Percentiles rank a stretch among this genome's conserved stretches.
Conservation (phyloP, 2,113 vertebrate species). For the Campylomormyrus tamandua region DNA sequence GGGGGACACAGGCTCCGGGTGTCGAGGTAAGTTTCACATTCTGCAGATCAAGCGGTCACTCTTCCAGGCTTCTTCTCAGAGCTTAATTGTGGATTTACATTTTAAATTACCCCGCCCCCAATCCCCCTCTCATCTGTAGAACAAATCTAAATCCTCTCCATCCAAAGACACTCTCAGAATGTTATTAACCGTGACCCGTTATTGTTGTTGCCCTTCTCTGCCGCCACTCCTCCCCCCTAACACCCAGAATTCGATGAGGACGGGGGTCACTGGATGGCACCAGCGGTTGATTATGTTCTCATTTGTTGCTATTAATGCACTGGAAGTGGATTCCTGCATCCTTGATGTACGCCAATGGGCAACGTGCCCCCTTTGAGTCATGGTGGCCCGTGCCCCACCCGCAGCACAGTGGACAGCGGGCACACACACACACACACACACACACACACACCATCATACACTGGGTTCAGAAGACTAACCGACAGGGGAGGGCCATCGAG, state of each 20-base stretch:
- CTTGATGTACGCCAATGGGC: not conserved
- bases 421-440: not conserved
- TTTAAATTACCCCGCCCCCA: conserved; percentile 10
- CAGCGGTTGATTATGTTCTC: not conserved
- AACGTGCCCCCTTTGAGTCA: not conserved
- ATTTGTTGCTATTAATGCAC: not conserved
- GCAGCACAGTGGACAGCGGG: not conserved
- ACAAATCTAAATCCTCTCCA: not conserved
- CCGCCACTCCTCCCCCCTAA: not conserved
- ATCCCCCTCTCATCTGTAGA: not conserved
- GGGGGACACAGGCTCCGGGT: not conserved
- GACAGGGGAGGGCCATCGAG: too few relatives aligned
- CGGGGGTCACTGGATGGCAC: not conserved
- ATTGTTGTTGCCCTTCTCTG: not conserved
- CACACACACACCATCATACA: not conserved
- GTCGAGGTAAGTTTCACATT: not conserved
- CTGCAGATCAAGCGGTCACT: not conserved
- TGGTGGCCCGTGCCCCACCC: too few relatives aligned
- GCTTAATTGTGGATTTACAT: conserved; percentile 17
- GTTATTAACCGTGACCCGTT: not conserved
- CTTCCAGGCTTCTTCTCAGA: not conserved
- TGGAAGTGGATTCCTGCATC: not conserved
- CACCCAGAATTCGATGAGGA: not conserved
- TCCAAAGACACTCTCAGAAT: not conserved
- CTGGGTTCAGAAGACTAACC: not conserved